Conservation (phyloP, 2,797 vertebrate genomes). For the Amazona finschi region DNA sequence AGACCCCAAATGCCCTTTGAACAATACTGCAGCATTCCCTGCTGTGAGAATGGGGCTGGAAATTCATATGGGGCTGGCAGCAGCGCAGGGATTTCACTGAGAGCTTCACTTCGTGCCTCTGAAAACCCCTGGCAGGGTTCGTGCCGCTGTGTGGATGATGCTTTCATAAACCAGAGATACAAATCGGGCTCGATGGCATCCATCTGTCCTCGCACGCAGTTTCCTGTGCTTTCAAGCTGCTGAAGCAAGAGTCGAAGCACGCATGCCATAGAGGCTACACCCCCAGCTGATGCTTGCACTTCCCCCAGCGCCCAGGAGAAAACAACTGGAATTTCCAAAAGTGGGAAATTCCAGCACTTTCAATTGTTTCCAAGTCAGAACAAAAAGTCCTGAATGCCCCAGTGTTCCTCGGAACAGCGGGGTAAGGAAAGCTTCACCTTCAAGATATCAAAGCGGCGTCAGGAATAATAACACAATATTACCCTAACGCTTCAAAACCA, state of each 20-base stretch:
- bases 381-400: constrained; percentile 1
- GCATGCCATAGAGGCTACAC: constrained; percentile 9
- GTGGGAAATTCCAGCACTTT: constrained; percentile 64
- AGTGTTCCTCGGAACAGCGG: constrained; percentile 25
- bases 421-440: constrained; percentile 27
- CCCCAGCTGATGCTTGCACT: constrained; percentile 33
- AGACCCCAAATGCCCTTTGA: background rate
- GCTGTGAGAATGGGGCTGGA: background rate
- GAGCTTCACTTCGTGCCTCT: background rate
- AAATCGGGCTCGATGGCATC: background rate
- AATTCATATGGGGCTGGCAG: background rate
- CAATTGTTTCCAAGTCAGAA: constrained; percentile 63
- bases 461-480: constrained; percentile 24
- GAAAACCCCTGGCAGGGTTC: background rate
- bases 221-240: constrained; percentile 51
- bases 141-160: background rate
- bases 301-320: background rate
- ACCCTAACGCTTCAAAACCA: constrained; percentile 33
- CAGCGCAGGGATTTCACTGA: background rate
- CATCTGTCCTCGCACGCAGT: background rate
- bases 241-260: background rate
- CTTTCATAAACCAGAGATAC: constrained; percentile 14
- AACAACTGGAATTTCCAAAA: constrained; percentile 63
- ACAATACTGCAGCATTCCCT: background rate
- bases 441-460: constrained; percentile 33